Conservation (phyloP, 2,888 invertebrate genomes). For the Phaedon cochleariae region DNA sequence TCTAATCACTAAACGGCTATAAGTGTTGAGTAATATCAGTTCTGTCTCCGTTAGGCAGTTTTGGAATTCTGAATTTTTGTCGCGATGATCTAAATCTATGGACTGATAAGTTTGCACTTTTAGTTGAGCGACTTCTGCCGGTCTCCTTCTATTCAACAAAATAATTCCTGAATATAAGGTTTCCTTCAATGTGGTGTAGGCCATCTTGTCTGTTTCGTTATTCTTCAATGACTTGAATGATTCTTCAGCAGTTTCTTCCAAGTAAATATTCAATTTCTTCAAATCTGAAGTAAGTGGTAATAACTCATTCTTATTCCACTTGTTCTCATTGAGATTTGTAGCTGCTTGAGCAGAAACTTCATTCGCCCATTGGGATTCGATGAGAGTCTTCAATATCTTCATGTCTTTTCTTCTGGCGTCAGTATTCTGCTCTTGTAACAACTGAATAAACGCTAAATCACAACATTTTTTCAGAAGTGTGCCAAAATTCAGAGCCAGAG, state of each 20-base stretch:
- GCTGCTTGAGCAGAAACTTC: slow-evolving; percentile 45
- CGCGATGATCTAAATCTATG: slow-evolving; percentile 15
- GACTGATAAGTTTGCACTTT: slow-evolving; percentile 29
- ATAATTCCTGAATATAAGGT: slow-evolving; percentile 23
- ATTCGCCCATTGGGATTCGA: slow-evolving; percentile 44
- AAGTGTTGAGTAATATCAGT: slow-evolving; percentile 31
- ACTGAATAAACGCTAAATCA: slow-evolving; percentile 39
- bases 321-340: slow-evolving; percentile 41
- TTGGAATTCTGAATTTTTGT: slow-evolving; percentile 26
- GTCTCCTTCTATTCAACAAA: slow-evolving; percentile 35
- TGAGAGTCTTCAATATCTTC: slow-evolving; percentile 42
- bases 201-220: slow-evolving; percentile 18
- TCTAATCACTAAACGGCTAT: slow-evolving; percentile 26
- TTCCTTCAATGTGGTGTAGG: slow-evolving; percentile 37
- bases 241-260: slow-evolving; percentile 24
- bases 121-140: slow-evolving; percentile 38
- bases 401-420: slow-evolving; percentile 32
- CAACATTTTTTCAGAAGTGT: slow-evolving; percentile 46
- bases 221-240: slow-evolving; percentile 12
- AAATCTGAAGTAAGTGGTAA: slow-evolving; percentile 40
- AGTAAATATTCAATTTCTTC: slow-evolving; percentile 37
- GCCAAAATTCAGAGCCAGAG: slow-evolving; percentile 44
- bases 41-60: slow-evolving; percentile 36
- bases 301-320: slow-evolving; percentile 46
- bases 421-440: slow-evolving; percentile 37